Percentiles rank a stretch among this genome's conserved stretches.
These are phyloP conservation scores for Erpornis zantholeuca DNA, from an alignment of 2,113 vertebrate genomes.

Conservation along the genomic window DNA sequence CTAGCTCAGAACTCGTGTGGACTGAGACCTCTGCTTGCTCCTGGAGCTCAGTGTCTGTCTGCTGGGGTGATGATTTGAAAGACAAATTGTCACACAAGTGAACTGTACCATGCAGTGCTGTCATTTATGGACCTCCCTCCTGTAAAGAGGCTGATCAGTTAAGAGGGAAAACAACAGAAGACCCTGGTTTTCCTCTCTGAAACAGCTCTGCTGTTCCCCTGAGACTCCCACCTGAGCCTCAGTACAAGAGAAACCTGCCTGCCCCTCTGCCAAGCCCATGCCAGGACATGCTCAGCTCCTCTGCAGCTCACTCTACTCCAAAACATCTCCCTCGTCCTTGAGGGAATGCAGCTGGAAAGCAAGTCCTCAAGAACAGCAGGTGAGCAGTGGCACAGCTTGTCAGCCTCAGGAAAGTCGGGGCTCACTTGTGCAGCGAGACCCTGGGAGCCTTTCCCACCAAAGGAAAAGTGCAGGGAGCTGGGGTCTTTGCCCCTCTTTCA, in stretches of 20 bases:
- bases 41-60: neutral
- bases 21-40: neutral
- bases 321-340: neutral
- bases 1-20: fast-evolving
- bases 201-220: neutral
- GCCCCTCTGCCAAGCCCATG: neutral
- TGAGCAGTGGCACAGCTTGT: neutral
- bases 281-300: neutral
- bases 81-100: neutral
- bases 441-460: neutral
- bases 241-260: neutral
- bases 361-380: neutral
- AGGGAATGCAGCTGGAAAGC: neutral
- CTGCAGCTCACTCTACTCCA: neutral
- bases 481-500: neutral
- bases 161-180: neutral
- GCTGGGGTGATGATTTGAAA: neutral
- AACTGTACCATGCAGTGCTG: neutral
- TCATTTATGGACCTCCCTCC: neutral
- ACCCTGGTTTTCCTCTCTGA: neutral
- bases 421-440: neutral
- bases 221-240: neutral
- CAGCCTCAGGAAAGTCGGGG: neutral
- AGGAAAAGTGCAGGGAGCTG: neutral
- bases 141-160: neutral